These are phyloP conservation scores for Muraenolepis orangiensis DNA, from an alignment of 2,797 vertebrate genomes.

Conservation along the genomic window DNA sequence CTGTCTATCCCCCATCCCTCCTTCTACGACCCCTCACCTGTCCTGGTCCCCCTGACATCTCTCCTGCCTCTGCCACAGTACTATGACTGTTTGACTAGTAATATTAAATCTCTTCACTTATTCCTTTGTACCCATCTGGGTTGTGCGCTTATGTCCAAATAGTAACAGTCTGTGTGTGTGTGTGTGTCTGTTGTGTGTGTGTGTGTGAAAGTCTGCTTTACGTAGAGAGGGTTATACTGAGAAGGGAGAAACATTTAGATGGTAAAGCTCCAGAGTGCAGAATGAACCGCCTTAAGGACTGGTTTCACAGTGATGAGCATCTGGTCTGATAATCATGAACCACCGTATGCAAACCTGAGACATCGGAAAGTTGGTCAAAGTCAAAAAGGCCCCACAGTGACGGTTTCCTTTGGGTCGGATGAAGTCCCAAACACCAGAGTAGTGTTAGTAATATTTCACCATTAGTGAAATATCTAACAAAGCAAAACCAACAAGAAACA, in stretches of 20 bases:
- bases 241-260: background rate
- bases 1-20: too few species aligned
- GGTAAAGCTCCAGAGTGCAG: background rate
- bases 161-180: too few species aligned
- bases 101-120: too few species aligned
- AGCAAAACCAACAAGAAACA: background rate
- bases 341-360: background rate
- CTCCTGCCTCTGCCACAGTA: too few species aligned
- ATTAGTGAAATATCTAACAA: too few species aligned
- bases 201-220: background rate
- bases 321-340: background rate
- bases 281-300: background rate
- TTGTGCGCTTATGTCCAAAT: too few species aligned
- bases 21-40: too few species aligned
- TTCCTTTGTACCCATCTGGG: too few species aligned
- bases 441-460: too few species aligned
- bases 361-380: background rate
- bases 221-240: background rate
- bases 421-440: background rate
- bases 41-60: too few species aligned
- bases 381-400: background rate
- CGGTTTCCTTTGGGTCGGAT: background rate
- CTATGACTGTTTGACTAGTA: too few species aligned
- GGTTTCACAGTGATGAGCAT: background rate
- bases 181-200: too few species aligned